Conservation (phyloP, 1,140 invertebrate species). For the Procambarus clarkii region DNA sequence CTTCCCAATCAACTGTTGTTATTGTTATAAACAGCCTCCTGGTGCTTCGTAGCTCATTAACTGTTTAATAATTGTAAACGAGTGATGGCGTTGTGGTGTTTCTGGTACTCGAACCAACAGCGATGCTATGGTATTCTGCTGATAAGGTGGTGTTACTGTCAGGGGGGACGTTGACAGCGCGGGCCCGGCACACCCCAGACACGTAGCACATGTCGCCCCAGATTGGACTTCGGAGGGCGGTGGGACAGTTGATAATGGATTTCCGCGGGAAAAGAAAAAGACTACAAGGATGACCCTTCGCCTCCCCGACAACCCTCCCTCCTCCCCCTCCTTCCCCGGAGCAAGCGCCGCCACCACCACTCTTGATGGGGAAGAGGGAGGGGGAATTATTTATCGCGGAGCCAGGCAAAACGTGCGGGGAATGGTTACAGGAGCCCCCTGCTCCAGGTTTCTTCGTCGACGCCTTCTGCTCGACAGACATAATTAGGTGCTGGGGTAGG, state of each 20-base stretch:
- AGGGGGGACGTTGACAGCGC: not conserved
- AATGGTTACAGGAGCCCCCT: not conserved
- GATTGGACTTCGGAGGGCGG: constrained; percentile 2
- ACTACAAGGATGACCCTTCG: not conserved
- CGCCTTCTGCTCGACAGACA: too few relatives aligned
- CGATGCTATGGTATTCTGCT: not conserved
- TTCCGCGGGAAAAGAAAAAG: constrained; percentile 5
- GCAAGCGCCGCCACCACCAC: not conserved
- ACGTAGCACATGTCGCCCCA: constrained; percentile 9
- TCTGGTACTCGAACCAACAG: not conserved
- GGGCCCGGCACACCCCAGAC: not conserved
- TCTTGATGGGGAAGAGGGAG: not conserved
- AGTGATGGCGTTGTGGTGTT: not conserved
- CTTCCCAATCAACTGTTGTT: too few relatives aligned
- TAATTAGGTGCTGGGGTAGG: too few relatives aligned
- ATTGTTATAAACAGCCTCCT: too few relatives aligned
- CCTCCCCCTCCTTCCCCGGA: not conserved
- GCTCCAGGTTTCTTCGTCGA: too few relatives aligned
- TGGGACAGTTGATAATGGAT: constrained; percentile 4
- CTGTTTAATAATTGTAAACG: too few relatives aligned
- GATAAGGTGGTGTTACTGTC: too few relatives aligned
- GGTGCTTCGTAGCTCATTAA: too few relatives aligned
- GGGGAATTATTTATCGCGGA: constrained; percentile 10
- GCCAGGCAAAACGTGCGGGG: not conserved
- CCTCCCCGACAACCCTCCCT: too few relatives aligned